A percentile compares a stretch with the other conserved stretches of the same genome.
Evolutionary conservation across 2,113 vertebrate species (phyloP).

Genomic region (Sceloporus undulatus): DNA sequence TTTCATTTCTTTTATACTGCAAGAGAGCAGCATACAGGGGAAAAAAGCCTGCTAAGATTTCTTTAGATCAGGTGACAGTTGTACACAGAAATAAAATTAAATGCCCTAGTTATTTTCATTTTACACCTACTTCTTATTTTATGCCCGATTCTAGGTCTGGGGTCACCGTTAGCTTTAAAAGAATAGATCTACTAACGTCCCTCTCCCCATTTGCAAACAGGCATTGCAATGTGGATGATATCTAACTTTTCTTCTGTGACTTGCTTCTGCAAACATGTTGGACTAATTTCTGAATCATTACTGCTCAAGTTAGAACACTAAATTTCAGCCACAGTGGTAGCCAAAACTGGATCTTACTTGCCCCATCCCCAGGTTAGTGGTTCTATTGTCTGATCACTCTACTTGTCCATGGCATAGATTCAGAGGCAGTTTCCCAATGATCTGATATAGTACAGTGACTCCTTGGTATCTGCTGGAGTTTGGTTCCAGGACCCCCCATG

Average conservation of each 20-base stretch:
- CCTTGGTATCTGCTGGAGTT: too few species aligned
- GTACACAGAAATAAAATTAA: background rate
- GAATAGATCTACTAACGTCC: background rate
- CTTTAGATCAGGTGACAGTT: background rate
- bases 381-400: background rate
- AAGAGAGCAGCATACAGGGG: background rate
- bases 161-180: background rate
- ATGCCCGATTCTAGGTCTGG: background rate
- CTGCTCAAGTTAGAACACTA: background rate
- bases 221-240: background rate
- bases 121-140: background rate
- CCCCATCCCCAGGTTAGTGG: background rate
- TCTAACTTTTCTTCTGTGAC: background rate
- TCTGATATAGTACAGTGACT: background rate
- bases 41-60: background rate
- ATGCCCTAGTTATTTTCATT: too few species aligned
- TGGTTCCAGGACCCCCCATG: too few species aligned
- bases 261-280: background rate
- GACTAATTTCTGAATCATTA: background rate
- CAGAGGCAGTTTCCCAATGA: background rate
- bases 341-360: background rate
- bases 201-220: background rate
- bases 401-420: background rate
- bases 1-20: background rate
- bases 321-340: background rate